phyloP scores from a whole-genome alignment of 1,140 invertebrate species.

The Hydropsyche tenuis region DNA sequence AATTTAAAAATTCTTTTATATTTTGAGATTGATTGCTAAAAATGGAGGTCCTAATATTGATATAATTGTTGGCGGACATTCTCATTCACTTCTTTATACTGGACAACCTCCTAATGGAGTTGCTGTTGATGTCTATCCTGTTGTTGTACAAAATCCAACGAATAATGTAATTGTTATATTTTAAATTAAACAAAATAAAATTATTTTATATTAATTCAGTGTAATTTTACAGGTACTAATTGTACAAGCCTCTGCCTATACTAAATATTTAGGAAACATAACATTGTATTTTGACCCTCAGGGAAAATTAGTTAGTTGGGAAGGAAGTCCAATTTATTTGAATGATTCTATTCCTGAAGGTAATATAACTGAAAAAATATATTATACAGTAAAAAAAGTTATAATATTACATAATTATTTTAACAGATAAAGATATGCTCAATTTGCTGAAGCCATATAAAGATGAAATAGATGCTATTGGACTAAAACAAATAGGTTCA shows the following conservation, averaged over 20 bases:
- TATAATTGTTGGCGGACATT: conserved; percentile 88
- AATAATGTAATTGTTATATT: not conserved
- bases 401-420: not conserved
- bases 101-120: conserved; percentile 63
- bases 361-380: conserved; percentile 51
- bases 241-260: conserved; percentile 73
- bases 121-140: conserved; percentile 70
- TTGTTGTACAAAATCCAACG: conserved; percentile 57
- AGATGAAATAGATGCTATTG: conserved; percentile 64
- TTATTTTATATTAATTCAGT: not conserved
- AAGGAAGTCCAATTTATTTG: conserved; percentile 79
- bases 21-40: conserved; percentile 67
- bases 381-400: conserved; percentile 15
- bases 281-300: conserved; percentile 75
- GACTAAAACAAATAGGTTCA: conserved; percentile 64
- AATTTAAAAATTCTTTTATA: not conserved
- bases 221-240: conserved; percentile 66
- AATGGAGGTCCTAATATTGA: conserved; percentile 70
- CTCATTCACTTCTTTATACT: conserved; percentile 78
- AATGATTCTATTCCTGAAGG: conserved; percentile 69
- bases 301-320: conserved; percentile 72
- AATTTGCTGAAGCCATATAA: conserved; percentile 67
- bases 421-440: conserved; percentile 61
- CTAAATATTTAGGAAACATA: conserved; percentile 78
- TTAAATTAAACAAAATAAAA: not conserved